These are phyloP conservation scores for Iguana delicatissima DNA, from an alignment of 2,797 vertebrate species.

Conservation along the genomic window DNA sequence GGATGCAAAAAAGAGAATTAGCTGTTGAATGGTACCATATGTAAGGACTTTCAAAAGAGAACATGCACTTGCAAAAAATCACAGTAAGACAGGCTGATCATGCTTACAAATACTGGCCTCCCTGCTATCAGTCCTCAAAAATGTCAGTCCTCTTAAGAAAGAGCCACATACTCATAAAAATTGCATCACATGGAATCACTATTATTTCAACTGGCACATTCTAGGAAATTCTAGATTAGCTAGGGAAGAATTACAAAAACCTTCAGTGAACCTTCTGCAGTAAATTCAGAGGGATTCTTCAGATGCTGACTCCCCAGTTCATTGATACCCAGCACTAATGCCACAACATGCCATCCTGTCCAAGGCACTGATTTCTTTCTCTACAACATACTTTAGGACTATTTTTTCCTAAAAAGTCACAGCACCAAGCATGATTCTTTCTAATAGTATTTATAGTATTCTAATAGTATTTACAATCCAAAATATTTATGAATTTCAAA, in stretches of 20 bases:
- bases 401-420: neutral
- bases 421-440: neutral
- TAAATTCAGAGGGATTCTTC: neutral
- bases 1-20: neutral
- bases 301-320: neutral
- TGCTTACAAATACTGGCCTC: neutral
- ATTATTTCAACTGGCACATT: neutral
- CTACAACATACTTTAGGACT: neutral
- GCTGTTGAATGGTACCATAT: neutral
- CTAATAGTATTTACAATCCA: neutral
- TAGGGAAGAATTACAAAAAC: neutral
- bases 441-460: neutral
- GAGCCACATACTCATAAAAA: neutral
- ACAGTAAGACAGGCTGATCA: neutral
- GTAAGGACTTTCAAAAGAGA: neutral
- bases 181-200: neutral
- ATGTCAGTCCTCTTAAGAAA: neutral
- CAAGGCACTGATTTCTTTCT: neutral
- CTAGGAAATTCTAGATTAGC: neutral
- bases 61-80: neutral
- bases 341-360: neutral
- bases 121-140: too few species aligned
- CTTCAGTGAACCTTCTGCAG: neutral
- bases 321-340: neutral
- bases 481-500: neutral